phyloP scores from a whole-genome alignment of 2,888 invertebrate genomes.

The Epirrhoe tristata region DNA sequence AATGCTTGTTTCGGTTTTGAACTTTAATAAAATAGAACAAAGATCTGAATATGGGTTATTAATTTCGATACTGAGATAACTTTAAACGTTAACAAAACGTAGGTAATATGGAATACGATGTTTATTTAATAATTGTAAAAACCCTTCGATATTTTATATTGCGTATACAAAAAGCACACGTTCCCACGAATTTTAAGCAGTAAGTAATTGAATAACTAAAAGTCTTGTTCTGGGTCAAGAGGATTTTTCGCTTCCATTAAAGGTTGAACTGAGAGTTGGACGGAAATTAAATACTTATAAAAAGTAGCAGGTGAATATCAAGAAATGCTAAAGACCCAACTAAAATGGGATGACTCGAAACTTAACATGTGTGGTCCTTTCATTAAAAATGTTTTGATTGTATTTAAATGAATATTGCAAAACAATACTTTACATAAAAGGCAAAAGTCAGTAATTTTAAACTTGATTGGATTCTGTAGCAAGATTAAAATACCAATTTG shows the following conservation, averaged over 20 bases:
- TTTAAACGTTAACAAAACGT: not conserved
- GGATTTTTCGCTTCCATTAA: conserved; percentile 8
- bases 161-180: not conserved
- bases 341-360: not conserved
- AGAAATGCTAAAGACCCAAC: conserved; percentile 14
- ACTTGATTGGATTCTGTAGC: too few relatives aligned
- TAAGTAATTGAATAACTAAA: conserved; percentile 27
- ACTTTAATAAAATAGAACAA: too few relatives aligned
- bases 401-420: too few relatives aligned
- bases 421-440: too few relatives aligned
- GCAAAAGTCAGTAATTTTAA: too few relatives aligned
- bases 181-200: conserved; percentile 22
- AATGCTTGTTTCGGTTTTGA: too few relatives aligned
- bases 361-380: conserved; percentile 9
- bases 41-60: too few relatives aligned
- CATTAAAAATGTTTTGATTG: conserved; percentile 7
- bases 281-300: conserved; percentile 12
- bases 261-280: not conserved
- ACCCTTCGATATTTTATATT: conserved; percentile 7
- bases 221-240: conserved; percentile 18
- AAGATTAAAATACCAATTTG: conserved; percentile 30
- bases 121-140: not conserved
- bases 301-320: conserved; percentile 27
- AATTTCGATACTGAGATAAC: not conserved
- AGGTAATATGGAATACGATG: too few relatives aligned